Evolutionary conservation across 2,113 vertebrate genomes (phyloP), one percentile per base, ranked within the genome.

Genomic region (Podiceps cristatus): DNA sequence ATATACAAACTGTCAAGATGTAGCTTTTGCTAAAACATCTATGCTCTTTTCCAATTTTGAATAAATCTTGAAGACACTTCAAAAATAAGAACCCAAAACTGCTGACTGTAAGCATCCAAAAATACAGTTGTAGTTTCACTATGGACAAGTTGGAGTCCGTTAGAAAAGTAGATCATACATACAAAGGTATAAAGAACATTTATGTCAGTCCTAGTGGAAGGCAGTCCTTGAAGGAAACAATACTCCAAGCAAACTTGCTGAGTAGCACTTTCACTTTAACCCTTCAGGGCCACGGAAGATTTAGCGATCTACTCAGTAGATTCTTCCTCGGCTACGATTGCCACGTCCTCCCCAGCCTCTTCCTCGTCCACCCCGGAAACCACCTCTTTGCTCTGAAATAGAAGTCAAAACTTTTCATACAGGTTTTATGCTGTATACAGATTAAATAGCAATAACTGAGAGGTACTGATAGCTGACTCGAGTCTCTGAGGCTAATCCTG

Each of bases 301-400:
- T 73, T 29, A 93, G 64, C 12, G 49, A 52, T 75, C 86, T 86
- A 15, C 72, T 99, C 97, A 99, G 98, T 99, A 99, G 98, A 99
- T 98, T 90, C 99, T 98, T 94, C 99, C 99, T 97, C 99, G 97
- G 98, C 99, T 99, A 93, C 99, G 98, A 98, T 98, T 99, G 82
- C 99, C 99, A 97, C 99, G 98, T 90, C 98, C 98, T 93, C 99
- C 99, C 96, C 99, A 99, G 89, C 99, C 99, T 97, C 99, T 98
- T 35, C 99, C 99, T 92, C 99, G 98, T 58, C 99, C 99, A 42
- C 99, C 99, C 59, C 99, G 98, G 98, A 99, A 99, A 86, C 99
- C 99, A 44, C 99, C 99, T 95, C 99, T 99, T 96, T 99, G 99
- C 94, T 99, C 99, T 99, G 98, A 60, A 98, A 96, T 1, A 91